A percentile compares a stretch with the other conserved stretches of the same genome.
Evolutionary conservation across 2,797 vertebrate species (phyloP).

Genomic region (Holocentrus rufus): DNA sequence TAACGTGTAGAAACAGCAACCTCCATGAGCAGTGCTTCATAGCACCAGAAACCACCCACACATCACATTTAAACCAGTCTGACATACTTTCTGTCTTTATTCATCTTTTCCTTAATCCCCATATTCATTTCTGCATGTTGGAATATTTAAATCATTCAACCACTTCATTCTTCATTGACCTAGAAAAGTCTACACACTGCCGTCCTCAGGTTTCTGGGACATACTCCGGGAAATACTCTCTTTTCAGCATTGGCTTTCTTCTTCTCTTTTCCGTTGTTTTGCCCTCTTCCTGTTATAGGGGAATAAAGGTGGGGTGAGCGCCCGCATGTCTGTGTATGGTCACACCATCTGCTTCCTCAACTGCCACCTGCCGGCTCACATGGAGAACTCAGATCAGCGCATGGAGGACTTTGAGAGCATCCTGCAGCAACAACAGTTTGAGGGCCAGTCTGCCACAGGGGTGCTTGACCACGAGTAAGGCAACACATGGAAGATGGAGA

Average conservation of each 20-base stretch:
- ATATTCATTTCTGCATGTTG: background rate
- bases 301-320: slow-evolving; percentile 96
- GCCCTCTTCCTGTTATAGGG: slow-evolving; percentile 79
- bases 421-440: slow-evolving; percentile 96
- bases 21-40: too few species aligned
- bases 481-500: background rate
- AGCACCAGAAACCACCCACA: background rate
- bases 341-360: slow-evolving; percentile 97
- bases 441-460: slow-evolving; percentile 86
- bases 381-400: slow-evolving; percentile 96
- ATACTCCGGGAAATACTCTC: slow-evolving; percentile 13
- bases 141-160: slow-evolving; percentile 1
- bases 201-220: too few species aligned
- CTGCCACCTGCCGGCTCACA: slow-evolving; percentile 97
- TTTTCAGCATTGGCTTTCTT: background rate
- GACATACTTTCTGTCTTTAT: background rate
- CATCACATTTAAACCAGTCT: slow-evolving; percentile 6
- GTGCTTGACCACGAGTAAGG: slow-evolving; percentile 96
- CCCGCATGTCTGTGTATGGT: slow-evolving; percentile 91
- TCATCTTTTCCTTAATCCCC: background rate
- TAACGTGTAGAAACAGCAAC: slow-evolving; percentile 27
- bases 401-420: slow-evolving; percentile 98
- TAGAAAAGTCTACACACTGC: background rate
- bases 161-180: background rate
- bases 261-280: slow-evolving; percentile 1